A percentile compares a stretch with the other conserved stretches of the same genome.
Evolutionary conservation across 2,113 vertebrate species (phyloP).

Genomic region (Protomyctophum bolini): DNA sequence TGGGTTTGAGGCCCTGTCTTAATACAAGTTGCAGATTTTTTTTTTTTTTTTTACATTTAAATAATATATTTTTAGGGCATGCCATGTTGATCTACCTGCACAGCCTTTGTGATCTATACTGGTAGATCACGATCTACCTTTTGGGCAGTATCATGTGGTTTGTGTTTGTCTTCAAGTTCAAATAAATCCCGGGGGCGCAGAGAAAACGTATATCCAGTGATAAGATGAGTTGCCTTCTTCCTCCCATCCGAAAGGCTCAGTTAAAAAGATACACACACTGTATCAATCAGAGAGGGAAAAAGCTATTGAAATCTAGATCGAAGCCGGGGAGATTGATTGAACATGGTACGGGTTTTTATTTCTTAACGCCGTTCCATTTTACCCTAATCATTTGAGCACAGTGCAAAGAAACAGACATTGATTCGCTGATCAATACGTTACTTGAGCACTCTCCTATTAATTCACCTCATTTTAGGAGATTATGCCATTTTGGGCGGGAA

Average conservation of each 20-base stretch:
- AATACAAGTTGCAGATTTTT: no score
- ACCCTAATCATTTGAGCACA: conserved; percentile 45
- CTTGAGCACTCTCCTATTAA: conserved; percentile 60
- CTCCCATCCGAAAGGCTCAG: neutral
- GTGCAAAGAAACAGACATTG: conserved; percentile 54
- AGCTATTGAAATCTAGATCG: conserved; percentile 30
- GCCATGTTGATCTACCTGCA: no score
- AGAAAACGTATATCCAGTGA: neutral
- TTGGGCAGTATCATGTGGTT: no score
- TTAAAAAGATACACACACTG: conserved; percentile 15
- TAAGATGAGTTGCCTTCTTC: neutral
- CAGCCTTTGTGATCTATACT: no score
- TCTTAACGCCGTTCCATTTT: conserved; percentile 44
- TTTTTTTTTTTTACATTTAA: no score
- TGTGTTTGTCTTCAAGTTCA: no score
- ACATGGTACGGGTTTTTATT: conserved; percentile 34
- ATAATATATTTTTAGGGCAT: no score
- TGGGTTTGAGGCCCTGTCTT: no score
- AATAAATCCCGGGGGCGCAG: neutral
- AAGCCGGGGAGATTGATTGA: conserved; percentile 39
- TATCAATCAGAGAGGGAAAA: conserved; percentile 24
- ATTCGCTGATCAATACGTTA: conserved; percentile 69
- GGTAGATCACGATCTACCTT: no score
- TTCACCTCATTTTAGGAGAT: conserved; percentile 63
- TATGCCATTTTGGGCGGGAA: no score